These are phyloP conservation scores for Nysson spinosus DNA, from an alignment of 2,888 invertebrate species.

Conservation along the genomic window DNA sequence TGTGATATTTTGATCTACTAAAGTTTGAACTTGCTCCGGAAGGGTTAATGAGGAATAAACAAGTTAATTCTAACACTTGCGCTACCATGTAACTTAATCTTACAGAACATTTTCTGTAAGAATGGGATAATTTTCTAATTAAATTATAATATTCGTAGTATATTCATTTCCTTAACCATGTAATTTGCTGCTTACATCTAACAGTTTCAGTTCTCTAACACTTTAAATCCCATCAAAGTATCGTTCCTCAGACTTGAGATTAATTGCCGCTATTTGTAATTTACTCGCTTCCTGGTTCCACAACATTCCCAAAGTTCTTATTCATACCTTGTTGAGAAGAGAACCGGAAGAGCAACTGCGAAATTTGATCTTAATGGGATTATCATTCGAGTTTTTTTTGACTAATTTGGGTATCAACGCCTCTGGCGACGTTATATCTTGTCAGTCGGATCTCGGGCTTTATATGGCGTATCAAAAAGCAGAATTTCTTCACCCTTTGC, in stretches of 20 bases:
- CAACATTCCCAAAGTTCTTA: not conserved
- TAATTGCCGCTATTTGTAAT: constrained; percentile 4
- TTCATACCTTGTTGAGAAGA: not conserved
- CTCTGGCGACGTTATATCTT: not conserved
- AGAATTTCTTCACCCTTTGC: too few species aligned
- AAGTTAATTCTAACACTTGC: too few species aligned
- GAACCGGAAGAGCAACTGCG: constrained; percentile 6
- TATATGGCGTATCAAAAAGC: not conserved
- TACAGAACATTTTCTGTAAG: too few species aligned
- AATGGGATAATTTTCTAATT: too few species aligned
- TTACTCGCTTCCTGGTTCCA: not conserved
- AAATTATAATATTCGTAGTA: too few species aligned
- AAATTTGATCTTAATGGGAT: not conserved
- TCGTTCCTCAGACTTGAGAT: constrained; percentile 3
- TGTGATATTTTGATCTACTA: too few species aligned
- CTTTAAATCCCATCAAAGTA: constrained; percentile 11
- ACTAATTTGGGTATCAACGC: not conserved
- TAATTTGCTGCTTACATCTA: too few species aligned
- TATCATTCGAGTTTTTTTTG: not conserved
- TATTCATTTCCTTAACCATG: constrained; percentile 41
- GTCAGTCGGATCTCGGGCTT: too few species aligned
- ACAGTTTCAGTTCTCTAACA: too few species aligned
- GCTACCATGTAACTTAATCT: too few species aligned
- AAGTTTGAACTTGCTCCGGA: too few species aligned
- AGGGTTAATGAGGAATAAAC: too few species aligned